Base-by-base conservation (phyloP, 2,113 vertebrate genomes). In the Xiphophorus hellerii region DNA sequence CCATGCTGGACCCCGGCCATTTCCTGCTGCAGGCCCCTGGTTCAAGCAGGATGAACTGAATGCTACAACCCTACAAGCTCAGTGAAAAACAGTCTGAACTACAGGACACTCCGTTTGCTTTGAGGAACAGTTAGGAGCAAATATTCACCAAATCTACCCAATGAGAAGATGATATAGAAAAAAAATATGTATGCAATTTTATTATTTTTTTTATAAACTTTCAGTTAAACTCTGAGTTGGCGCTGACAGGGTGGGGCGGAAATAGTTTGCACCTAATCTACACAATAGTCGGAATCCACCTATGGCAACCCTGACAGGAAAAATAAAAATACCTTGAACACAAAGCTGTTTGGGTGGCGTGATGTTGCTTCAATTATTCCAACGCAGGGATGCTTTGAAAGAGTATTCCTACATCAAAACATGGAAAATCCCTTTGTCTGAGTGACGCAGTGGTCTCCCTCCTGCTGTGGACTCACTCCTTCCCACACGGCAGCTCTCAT, bases 391-490 rank as follows among this genome's bases (percentile, higher is more conserved):
- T 77, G 42, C 22, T n/a, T 58, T 54, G 73, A 65, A 88, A 82
- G 85, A 89, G 72, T 60, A 78, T 80, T 86, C 78, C 75, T 80
- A 81, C 42, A 71, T 82, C 74, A 88, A 85, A 79, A 75, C 76
- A 88, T 51, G 89, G 89, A 87, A 92, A 92, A 88, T 81, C 88
- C 85, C 87, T 83, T 76, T 82, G 84, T 87, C 66, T 0, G 66
- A 66, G 62, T 89, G 89, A 89, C 76, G 30, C 84, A 77, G 76
- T 84, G 87, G 82, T 86, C 73, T 86, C 84, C 86, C 85, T 73
- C 87, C 85, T 83, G 82, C 85, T 84, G 85, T 28, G 85, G 78
- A 31, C 81, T 66, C 83, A 64, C 80, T 74, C 42, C 77, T 73
- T 87, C 81, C 85, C 83, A 85, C 80, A 74, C 37, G 73, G 84